Evolutionary conservation across 2,888 invertebrate species (phyloP).

Genomic region (Acleris emargana): DNA sequence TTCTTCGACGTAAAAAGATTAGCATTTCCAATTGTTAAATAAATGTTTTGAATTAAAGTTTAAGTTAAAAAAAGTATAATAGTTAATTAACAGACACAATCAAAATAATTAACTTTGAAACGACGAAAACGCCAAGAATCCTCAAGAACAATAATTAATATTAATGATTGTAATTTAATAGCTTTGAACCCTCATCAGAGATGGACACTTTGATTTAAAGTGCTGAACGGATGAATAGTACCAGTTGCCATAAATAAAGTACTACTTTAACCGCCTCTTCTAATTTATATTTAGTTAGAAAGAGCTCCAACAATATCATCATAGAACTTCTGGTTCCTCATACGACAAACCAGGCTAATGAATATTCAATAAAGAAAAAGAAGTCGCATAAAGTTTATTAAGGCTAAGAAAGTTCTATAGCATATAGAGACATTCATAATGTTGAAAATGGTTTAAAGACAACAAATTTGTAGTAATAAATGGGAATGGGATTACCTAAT

Average conservation of each 20-base stretch:
- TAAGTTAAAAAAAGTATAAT: too few relatives aligned
- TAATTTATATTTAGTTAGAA: not conserved
- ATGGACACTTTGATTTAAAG: conserved; percentile 6
- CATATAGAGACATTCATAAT: not conserved
- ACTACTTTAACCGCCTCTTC: not conserved
- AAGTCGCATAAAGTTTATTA: too few relatives aligned
- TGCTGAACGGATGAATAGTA: conserved; percentile 3
- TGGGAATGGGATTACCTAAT: not conserved
- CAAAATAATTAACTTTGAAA: not conserved
- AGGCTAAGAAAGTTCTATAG: not conserved
- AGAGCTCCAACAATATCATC: too few relatives aligned
- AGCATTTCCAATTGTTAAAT: too few relatives aligned
- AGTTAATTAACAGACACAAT: too few relatives aligned
- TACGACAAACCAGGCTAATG: not conserved
- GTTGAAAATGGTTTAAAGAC: not conserved
- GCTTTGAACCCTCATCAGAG: conserved; percentile 22
- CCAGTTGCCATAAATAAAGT: conserved; percentile 3
- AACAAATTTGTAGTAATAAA: too few relatives aligned
- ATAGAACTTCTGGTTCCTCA: too few relatives aligned
- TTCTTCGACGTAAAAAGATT: too few relatives aligned
- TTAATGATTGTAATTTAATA: conserved; percentile 12
- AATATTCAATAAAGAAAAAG: not conserved
- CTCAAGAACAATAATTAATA: conserved; percentile 19
- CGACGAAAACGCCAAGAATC: conserved; percentile 13
- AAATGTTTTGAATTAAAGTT: too few relatives aligned